Percentiles rank a stretch among this genome's conserved stretches.
Conservation (phyloP, 2,113 vertebrate species). For the Oriolus oriolus region DNA sequence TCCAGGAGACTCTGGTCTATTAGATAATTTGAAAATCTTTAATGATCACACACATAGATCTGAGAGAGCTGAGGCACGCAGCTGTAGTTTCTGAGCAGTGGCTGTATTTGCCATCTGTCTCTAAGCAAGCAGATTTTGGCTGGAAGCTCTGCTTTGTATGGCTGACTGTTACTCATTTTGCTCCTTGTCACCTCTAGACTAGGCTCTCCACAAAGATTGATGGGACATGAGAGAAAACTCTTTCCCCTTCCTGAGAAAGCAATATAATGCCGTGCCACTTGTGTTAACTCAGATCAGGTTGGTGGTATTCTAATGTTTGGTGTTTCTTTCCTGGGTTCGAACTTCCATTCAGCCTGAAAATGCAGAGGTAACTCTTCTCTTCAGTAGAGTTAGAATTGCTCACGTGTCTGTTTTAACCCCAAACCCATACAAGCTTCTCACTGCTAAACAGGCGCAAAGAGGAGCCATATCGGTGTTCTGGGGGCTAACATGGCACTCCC, state of each 20-base stretch:
- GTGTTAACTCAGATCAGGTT: neutral
- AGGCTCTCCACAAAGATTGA: slow-evolving; percentile 44
- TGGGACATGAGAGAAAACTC: slow-evolving; percentile 31
- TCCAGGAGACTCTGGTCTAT: slow-evolving; percentile 52
- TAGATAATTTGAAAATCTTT: slow-evolving; percentile 58
- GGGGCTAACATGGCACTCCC: slow-evolving; percentile 16
- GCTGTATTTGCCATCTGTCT: slow-evolving; percentile 74
- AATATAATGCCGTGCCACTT: neutral
- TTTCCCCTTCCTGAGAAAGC: neutral
- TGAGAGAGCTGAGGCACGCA: slow-evolving; percentile 59
- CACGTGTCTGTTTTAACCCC: neutral
- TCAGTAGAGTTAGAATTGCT: neutral
- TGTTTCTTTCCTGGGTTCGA: neutral
- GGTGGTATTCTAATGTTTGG: neutral
- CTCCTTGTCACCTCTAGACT: slow-evolving; percentile 2
- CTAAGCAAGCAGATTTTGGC: slow-evolving; percentile 65
- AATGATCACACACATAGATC: slow-evolving; percentile 74
- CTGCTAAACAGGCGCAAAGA: neutral
- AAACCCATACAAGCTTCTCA: neutral
- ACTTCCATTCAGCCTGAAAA: neutral
- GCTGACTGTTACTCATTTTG: slow-evolving; percentile 31
- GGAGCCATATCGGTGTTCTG: neutral
- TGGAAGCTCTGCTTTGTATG: slow-evolving; percentile 18
- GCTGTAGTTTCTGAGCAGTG: slow-evolving; percentile 61
- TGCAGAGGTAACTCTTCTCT: neutral